Base-by-base conservation (phyloP, 2,797 vertebrate genomes). In the Manis javanica region DNA sequence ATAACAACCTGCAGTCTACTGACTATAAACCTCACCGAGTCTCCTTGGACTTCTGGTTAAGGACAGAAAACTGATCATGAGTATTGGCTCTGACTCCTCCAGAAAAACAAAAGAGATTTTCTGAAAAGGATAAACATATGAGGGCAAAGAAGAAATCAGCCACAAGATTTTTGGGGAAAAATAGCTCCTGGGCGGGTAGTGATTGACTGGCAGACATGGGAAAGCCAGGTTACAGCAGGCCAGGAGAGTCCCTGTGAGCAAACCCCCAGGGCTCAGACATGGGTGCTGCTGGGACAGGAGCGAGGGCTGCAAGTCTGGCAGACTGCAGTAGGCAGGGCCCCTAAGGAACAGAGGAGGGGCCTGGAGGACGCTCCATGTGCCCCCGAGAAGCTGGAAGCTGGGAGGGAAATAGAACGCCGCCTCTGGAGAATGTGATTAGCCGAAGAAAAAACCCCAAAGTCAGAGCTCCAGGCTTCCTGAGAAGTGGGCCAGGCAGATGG, bases 121-220 rank as follows among this genome's bases (percentile, higher is more conserved):
- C 18, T 29, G 26, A 37, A 49, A 68, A 68, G 26, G 14, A 46
- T 14, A 63, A 75, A 51, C 4, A 23, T 21, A 53, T 9, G 16
- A 85, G 15, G 13, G 16, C 34, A 16, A 29, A 77, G 39, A 79
- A 23, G 39, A 7, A 14, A 89, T 55, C 19, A 42, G 39, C n/a
- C 37, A 13, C 4, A 37, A 75, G 23, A 24, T 19, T 78, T 91
- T 9, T 84, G 75, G 14, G 29, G n/a, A 72, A 49, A 94, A 18
- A 55, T 78, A 68, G 31, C 18, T 18, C 23, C 8, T 0, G 26
- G 68, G 59, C 2, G 0, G 34, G 26, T 24, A 72, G 29, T 8
- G 14, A 42, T 0, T 8, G 15, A 16, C n/a, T 15, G 46, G 29
- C 1, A 39, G 29, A 2, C 0, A 19, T 1, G 9, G n/a, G 24